These are phyloP conservation scores for Drosophila arawakana DNA, from an alignment of 1,140 invertebrate genomes.

Conservation along the genomic window DNA sequence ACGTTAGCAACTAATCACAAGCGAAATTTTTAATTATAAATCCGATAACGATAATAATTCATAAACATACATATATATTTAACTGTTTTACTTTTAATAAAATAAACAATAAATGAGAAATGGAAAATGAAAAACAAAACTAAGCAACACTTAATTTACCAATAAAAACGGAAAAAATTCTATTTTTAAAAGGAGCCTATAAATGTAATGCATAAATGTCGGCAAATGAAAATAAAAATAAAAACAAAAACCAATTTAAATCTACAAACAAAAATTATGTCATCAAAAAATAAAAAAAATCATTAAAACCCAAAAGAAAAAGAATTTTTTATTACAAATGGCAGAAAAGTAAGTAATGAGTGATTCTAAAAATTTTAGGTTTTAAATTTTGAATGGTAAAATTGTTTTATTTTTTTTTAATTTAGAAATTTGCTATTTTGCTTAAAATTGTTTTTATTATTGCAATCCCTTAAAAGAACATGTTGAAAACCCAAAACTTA, in stretches of 20 bases:
- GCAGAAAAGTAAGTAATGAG: background rate
- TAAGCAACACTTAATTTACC: conserved; percentile 71
- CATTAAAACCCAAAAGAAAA: conserved; percentile 63
- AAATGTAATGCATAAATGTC: conserved; percentile 76
- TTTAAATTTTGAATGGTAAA: no score
- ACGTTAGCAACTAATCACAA: conserved; percentile 57
- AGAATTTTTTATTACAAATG: conserved; percentile 18
- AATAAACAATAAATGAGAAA: conserved; percentile 43
- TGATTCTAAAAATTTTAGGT: no score
- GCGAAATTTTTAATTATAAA: conserved; percentile 58
- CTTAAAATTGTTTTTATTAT: no score
- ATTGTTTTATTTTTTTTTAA: no score
- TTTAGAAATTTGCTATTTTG: no score
- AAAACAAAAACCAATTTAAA: conserved; percentile 57
- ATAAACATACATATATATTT: conserved; percentile 61
- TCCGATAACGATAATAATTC: conserved; percentile 42
- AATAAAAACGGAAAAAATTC: conserved; percentile 62
- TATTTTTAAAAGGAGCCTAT: conserved; percentile 75
- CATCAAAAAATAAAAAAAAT: conserved; percentile 65
- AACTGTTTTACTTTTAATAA: conserved; percentile 72
- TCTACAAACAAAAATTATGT: conserved; percentile 70
- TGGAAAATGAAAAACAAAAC: conserved; percentile 34
- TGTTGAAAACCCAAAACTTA: no score
- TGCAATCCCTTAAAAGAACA: no score
- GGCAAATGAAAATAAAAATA: conserved; percentile 32